Percentiles rank a stretch among this genome's conserved stretches.
Conservation (phyloP, 2,797 vertebrate species). For the Eleutherodactylus coqui region DNA sequence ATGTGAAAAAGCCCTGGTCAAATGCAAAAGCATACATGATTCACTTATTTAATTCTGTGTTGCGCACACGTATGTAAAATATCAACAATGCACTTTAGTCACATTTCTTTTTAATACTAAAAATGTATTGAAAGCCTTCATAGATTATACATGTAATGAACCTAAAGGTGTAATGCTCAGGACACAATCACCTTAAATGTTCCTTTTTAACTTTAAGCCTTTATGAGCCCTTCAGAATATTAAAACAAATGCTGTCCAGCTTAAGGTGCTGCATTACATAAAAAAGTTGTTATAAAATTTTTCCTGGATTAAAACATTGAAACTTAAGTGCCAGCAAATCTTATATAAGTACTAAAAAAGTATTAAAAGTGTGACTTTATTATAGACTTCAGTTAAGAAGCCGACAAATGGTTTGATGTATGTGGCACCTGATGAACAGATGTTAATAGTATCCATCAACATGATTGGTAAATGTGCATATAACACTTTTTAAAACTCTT, state of each 20-base stretch:
- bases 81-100: no score
- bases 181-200: not conserved
- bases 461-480: slow-evolving; percentile 27
- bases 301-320: slow-evolving; percentile 2
- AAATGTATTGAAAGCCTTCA: not conserved
- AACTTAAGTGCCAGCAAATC: not conserved
- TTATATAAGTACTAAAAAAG: slow-evolving; percentile 18
- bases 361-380: slow-evolving; percentile 33
- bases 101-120: not conserved
- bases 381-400: slow-evolving; percentile 10
- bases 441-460: slow-evolving; percentile 48
- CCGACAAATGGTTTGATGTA: slow-evolving; percentile 38
- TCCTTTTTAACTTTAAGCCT: not conserved
- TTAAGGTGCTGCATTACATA: not conserved
- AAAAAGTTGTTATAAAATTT: not conserved
- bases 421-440: slow-evolving; percentile 43
- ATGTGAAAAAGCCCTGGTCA: no score
- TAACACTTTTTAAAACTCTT: slow-evolving; percentile 38
- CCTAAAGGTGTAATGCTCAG: not conserved
- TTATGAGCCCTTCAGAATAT: not conserved
- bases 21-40: no score
- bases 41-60: no score
- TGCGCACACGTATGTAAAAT: no score
- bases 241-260: not conserved
- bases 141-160: not conserved